A percentile compares a stretch with the other conserved stretches of the same genome.
phyloP scores from a whole-genome alignment of 2,113 vertebrate genomes.

The Junco hyemalis region DNA sequence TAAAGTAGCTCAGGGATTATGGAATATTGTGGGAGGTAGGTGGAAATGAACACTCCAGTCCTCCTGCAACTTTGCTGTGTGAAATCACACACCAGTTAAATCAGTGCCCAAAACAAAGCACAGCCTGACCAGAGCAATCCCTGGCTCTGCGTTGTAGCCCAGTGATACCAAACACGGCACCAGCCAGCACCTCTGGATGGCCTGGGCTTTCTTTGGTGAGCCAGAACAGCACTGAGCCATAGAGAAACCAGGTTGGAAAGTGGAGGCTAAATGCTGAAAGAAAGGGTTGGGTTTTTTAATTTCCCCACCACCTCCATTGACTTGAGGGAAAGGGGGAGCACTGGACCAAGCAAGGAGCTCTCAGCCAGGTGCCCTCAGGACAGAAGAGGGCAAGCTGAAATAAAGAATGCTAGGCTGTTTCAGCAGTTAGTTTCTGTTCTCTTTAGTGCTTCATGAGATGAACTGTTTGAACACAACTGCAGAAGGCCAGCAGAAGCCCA shows the following conservation, averaged over 20 bases:
- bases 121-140: neutral
- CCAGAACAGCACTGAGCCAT: neutral
- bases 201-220: neutral
- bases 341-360: neutral
- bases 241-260: neutral
- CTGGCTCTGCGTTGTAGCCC: too few species aligned
- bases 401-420: neutral
- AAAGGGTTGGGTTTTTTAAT: neutral
- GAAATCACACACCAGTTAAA: neutral
- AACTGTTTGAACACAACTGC: neutral
- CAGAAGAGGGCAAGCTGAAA: neutral
- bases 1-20: conserved; percentile 28
- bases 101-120: neutral
- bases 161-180: neutral
- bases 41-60: neutral
- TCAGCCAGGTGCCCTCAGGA: neutral
- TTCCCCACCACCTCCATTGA: neutral
- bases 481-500: neutral
- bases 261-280: neutral
- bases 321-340: neutral
- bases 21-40: neutral
- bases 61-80: neutral
- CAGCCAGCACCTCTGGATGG: neutral
- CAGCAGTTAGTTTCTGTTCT: neutral
- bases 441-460: neutral